These are phyloP conservation scores for Enchytraeus crypticus DNA, from an alignment of 2,888 invertebrate species.

Conservation along the genomic window DNA sequence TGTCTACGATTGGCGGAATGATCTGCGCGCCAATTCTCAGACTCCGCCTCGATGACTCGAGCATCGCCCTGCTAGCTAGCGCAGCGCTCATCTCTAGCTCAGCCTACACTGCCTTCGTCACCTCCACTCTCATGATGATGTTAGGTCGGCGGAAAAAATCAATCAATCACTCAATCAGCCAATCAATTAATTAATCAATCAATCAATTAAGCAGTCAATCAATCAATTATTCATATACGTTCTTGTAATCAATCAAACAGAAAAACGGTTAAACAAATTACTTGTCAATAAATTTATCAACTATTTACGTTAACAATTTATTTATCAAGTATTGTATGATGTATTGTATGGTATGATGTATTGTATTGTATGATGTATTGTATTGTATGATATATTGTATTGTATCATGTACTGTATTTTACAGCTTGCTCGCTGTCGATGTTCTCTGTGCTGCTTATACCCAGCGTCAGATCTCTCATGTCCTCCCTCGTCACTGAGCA, in stretches of 20 bases:
- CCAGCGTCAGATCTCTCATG: constrained; percentile 12
- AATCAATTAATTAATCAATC: no score
- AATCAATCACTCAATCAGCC: no score
- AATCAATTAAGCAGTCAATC: no score
- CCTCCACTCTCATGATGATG: constrained; percentile 12
- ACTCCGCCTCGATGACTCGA: constrained; percentile 1
- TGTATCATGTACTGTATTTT: neutral
- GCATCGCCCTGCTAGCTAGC: constrained; percentile 9
- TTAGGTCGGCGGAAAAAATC: constrained; percentile 6
- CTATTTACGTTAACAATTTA: neutral
- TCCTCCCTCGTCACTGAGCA: constrained; percentile 10
- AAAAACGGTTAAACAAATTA: no score
- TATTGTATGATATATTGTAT: no score
- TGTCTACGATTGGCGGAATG: constrained; percentile 1
- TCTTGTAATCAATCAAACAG: no score
- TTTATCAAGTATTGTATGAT: no score
- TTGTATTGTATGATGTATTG: no score
- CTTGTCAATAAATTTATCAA: no score
- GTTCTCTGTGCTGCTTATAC: constrained; percentile 7
- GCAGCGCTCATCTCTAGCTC: neutral
- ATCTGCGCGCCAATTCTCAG: constrained; percentile 2
- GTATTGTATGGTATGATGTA: no score
- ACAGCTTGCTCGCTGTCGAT: constrained; percentile 3
- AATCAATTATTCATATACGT: no score
- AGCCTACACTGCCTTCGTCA: constrained; percentile 11